Conservation (phyloP, 1,140 invertebrate genomes). For the Drosophila miranda region DNA sequence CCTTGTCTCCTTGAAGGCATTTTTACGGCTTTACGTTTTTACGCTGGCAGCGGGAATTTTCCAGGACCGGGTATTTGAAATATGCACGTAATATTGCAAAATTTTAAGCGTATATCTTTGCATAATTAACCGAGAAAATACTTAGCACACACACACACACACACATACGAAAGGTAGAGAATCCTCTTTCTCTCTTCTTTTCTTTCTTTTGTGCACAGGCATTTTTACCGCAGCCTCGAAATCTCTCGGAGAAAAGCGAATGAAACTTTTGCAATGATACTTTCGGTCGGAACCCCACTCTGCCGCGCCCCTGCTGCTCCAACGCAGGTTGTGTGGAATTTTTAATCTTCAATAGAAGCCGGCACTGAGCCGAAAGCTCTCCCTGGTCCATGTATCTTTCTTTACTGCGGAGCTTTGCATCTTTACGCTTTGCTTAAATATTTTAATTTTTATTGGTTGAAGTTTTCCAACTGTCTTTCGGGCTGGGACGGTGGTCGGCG, state of each 20-base stretch:
- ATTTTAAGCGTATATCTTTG: slow-evolving; percentile 81
- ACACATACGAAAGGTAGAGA: slow-evolving; percentile 23
- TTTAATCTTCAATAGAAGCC: slow-evolving; percentile 72
- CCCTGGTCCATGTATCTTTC: slow-evolving; percentile 66
- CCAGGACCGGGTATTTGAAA: slow-evolving; percentile 68
- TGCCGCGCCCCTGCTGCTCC: neutral
- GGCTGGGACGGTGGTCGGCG: neutral
- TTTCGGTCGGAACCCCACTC: slow-evolving; percentile 37
- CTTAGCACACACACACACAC: slow-evolving; percentile 54
- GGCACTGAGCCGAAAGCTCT: slow-evolving; percentile 21
- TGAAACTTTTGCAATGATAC: slow-evolving; percentile 79
- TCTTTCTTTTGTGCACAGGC: slow-evolving; percentile 34
- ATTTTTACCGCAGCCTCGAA: slow-evolving; percentile 72
- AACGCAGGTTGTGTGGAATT: slow-evolving; percentile 73
- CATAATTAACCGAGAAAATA: slow-evolving; percentile 81
- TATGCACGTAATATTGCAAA: slow-evolving; percentile 81
- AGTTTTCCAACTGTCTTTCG: slow-evolving; percentile 66
- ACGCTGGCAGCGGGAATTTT: slow-evolving; percentile 53
- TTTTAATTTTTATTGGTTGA: slow-evolving; percentile 79
- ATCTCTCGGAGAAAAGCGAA: slow-evolving; percentile 60
- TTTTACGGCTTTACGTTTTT: slow-evolving; percentile 64
- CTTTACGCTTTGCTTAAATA: slow-evolving; percentile 79
- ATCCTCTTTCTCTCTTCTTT: too few species aligned
- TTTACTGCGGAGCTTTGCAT: slow-evolving; percentile 77
- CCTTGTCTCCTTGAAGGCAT: slow-evolving; percentile 65